phyloP scores from a whole-genome alignment of 2,113 vertebrate species.

The Daphoenositta chrysoptera region DNA sequence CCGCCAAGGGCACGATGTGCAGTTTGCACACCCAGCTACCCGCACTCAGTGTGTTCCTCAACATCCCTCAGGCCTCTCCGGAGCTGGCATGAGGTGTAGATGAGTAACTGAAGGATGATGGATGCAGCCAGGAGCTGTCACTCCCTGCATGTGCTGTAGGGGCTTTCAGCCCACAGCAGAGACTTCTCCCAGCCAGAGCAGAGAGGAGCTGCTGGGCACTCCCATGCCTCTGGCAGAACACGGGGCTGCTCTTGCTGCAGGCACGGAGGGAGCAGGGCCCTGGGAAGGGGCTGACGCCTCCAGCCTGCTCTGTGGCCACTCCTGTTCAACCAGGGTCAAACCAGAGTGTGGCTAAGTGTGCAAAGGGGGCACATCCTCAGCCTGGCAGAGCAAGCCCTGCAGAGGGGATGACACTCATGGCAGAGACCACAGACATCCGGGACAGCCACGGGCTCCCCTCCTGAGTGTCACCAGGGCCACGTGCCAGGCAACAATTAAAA shows the following conservation, averaged over 20 bases:
- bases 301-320: neutral
- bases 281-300: neutral
- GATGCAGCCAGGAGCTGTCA: neutral
- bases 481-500: neutral
- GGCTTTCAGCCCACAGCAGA: neutral
- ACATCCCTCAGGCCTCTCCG: accelerated
- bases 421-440: neutral
- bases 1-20: neutral
- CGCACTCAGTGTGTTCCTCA: neutral
- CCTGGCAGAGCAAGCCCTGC: neutral
- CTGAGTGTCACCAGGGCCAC: accelerated
- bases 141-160: neutral
- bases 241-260: neutral
- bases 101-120: neutral
- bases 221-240: accelerated
- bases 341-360: accelerated
- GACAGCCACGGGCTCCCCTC: neutral
- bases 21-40: neutral
- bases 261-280: neutral
- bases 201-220: neutral
- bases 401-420: neutral
- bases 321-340: neutral
- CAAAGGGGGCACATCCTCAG: neutral
- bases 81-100: neutral
- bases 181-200: accelerated